phyloP scores from a whole-genome alignment of 2,797 vertebrate genomes.

The Brotogeris chrysoptera region DNA sequence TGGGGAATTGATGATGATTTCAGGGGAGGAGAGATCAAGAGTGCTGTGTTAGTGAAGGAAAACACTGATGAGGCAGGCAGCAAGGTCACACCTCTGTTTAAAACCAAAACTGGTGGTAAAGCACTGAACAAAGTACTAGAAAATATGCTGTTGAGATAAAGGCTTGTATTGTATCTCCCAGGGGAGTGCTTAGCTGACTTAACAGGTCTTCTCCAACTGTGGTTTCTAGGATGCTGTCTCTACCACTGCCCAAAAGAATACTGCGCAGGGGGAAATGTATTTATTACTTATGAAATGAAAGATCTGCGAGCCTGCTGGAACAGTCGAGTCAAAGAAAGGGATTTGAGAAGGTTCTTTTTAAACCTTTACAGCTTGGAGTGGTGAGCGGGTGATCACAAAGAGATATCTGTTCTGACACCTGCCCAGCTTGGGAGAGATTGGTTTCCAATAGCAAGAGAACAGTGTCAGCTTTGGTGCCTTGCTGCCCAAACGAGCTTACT shows the following conservation, averaged over 20 bases:
- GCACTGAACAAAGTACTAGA: background rate
- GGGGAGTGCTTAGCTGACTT: background rate
- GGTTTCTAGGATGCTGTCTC: background rate
- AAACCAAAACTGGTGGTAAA: slow-evolving; percentile 2
- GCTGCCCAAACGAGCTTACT: background rate
- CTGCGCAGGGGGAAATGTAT: background rate
- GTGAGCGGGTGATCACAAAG: background rate
- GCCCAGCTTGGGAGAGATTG: background rate
- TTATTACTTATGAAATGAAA: background rate
- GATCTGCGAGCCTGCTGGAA: background rate
- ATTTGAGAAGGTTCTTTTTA: background rate
- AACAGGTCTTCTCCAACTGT: background rate
- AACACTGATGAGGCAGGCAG: background rate
- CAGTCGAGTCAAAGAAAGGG: background rate
- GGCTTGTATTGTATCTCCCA: background rate
- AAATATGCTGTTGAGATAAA: background rate
- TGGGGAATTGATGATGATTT: background rate
- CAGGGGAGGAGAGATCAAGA: background rate
- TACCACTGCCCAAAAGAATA: background rate
- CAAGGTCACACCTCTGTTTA: slow-evolving; percentile 8
- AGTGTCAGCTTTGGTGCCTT: background rate
- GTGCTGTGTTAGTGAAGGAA: background rate
- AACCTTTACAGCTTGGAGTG: background rate
- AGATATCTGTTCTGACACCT: background rate
- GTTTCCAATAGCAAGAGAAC: background rate